A percentile compares a stretch with the other conserved stretches of the same genome.
These are phyloP conservation scores for Phytoseiulus persimilis DNA, from an alignment of 2,888 invertebrate species.

Conservation along the genomic window DNA sequence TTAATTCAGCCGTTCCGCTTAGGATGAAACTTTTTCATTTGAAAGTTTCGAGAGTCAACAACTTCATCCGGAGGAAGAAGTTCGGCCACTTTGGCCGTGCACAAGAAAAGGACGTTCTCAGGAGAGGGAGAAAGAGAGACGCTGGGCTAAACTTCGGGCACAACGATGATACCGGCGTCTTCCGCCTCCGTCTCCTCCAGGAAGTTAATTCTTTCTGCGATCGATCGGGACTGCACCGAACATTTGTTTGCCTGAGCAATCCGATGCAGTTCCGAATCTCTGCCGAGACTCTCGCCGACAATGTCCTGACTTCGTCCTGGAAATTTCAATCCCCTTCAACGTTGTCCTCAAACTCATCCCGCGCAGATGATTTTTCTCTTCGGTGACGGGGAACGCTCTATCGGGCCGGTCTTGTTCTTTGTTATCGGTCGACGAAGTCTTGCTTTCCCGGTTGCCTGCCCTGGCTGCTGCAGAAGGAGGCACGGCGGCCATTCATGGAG, in stretches of 20 bases:
- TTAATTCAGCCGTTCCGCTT: background rate
- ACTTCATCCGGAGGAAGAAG: background rate
- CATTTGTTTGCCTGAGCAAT: too few species aligned
- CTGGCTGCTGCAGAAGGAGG: background rate
- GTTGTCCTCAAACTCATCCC: background rate
- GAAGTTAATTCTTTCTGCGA: too few species aligned
- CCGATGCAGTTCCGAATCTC: too few species aligned
- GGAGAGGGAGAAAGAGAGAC: background rate
- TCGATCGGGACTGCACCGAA: too few species aligned
- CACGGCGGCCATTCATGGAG: background rate
- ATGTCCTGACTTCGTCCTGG: too few species aligned
- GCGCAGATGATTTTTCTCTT: background rate
- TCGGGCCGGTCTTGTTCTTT: background rate
- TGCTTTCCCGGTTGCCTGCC: background rate
- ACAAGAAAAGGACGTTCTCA: background rate
- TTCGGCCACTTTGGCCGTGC: background rate
- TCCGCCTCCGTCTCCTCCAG: too few species aligned
- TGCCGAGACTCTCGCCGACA: too few species aligned
- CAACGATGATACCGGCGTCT: too few species aligned
- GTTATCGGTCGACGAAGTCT: background rate
- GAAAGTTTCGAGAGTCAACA: background rate
- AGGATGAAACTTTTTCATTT: background rate
- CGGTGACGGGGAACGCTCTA: background rate
- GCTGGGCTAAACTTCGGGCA: background rate
- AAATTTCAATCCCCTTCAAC: background rate